Evolutionary conservation across 2,888 invertebrate genomes (phyloP).

Genomic region (Drosophila colorata): DNA sequence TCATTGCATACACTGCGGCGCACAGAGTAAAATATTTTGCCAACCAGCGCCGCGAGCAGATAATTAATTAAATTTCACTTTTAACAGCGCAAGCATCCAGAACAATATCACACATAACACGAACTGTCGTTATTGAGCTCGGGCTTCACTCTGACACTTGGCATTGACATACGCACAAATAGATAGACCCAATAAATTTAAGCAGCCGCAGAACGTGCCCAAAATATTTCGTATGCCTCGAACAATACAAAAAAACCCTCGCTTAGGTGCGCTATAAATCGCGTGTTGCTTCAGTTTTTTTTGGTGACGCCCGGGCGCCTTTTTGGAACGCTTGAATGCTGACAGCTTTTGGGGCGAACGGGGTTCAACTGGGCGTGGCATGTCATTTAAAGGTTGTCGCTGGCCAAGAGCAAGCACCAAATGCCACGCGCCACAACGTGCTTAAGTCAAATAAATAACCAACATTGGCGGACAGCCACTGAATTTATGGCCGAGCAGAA

Average conservation of each 20-base stretch:
- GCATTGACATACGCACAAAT: conserved; percentile 74
- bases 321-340: conserved; percentile 70
- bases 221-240: conserved; percentile 46
- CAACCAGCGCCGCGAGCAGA: conserved; percentile 38
- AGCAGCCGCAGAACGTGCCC: conserved; percentile 50
- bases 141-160: conserved; percentile 48
- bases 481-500: conserved; percentile 69
- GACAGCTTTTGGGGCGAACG: conserved; percentile 49
- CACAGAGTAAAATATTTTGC: conserved; percentile 20
- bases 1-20: conserved; percentile 68
- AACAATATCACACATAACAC: conserved; percentile 67
- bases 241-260: conserved; percentile 39
- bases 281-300: conserved; percentile 64
- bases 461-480: conserved; percentile 77
- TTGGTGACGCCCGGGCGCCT: conserved; percentile 44
- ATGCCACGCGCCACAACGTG: conserved; percentile 73
- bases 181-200: conserved; percentile 69
- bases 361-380: conserved; percentile 58
- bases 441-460: conserved; percentile 78
- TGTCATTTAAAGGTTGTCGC: conserved; percentile 68
- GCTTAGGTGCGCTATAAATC: conserved; percentile 72
- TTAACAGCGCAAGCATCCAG: conserved; percentile 41
- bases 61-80: conserved; percentile 78
- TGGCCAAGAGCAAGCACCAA: conserved; percentile 55
- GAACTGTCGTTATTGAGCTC: conserved; percentile 20